Base-by-base conservation (phyloP, 2,113 vertebrate species). In the Pelobates fuscus region DNA sequence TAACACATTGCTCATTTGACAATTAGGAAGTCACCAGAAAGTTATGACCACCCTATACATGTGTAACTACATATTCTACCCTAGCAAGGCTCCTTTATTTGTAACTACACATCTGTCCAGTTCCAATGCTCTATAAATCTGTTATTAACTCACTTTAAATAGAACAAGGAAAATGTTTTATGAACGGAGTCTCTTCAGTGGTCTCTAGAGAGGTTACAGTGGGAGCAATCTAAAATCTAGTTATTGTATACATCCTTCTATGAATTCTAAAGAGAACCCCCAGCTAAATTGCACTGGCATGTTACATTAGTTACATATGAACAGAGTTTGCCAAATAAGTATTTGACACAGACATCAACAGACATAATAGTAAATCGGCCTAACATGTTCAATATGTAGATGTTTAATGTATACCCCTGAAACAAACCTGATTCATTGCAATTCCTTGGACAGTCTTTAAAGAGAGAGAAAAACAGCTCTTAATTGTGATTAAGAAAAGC, bases 401-500 rank as follows among this genome's bases (percentile, higher is more conserved):
- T 41, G 29, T 64, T 37, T 10, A 20, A 59, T 59, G 55, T 10
- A 59, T 26, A 59, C 55, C 12, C 25, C 25, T 59, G 25, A 59
- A 24, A 26, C 7, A 25, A 25, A 20, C 52, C 25, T 11, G 55
- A 25, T 59, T 24, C 55, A 26, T 15, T 25, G 23, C 55, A 25
- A 59, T 59, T 59, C 55, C 55, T 59, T 59, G 55, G 55, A 59
- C 17, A 26, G 20, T 59, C 21, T 59, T 59, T 59, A 59, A 5
- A 49, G 17, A 49, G 17, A 49, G 44, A 18, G 17, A 49, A 59
- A 59, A 5, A 23, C 0, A 59, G 11, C 55, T 8, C 17, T 59
- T 24, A 59, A 59, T 26, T 26, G 4, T 59, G 55, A 59, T 26
- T 59, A 59, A 49, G 15, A 55, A 59, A 59, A 59, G 25, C 55